Percentiles rank a stretch among this genome's conserved stretches.
These are phyloP conservation scores for Apaloderma vittatum DNA, from an alignment of 2,113 vertebrate genomes.

Conservation along the genomic window DNA sequence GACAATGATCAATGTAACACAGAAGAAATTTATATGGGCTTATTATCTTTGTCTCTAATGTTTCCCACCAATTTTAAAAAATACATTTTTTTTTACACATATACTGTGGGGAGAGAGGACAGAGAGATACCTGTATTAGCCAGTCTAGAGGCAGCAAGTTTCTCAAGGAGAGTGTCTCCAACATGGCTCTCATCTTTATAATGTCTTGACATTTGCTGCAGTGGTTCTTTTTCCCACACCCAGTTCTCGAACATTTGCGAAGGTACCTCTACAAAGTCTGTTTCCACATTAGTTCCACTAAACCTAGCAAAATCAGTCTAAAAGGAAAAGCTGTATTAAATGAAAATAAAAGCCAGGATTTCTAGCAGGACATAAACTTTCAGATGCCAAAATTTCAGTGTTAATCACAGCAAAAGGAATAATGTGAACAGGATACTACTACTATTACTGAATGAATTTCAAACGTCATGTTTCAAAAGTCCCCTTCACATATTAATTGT, in stretches of 20 bases:
- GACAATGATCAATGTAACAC: not conserved
- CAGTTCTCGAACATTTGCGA: slow-evolving; percentile 98
- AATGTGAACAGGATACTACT: not conserved
- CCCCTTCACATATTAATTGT: not conserved
- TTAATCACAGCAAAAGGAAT: not conserved
- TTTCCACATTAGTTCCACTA: slow-evolving; percentile 94
- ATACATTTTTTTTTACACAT: not conserved
- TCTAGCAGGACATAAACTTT: not conserved
- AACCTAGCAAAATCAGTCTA: slow-evolving; percentile 93
- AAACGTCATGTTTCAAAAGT: not conserved
- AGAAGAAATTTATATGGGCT: not conserved
- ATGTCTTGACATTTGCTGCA: slow-evolving; percentile 91
- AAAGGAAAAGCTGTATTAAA: not conserved
- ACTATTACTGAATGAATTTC: not conserved
- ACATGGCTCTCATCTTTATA: slow-evolving; percentile 88
- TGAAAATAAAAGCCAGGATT: not conserved
- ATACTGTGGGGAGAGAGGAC: not conserved
- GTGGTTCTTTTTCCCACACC: slow-evolving; percentile 93
- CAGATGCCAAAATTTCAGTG: not conserved
- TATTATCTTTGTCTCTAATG: not conserved
- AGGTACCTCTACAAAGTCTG: slow-evolving; percentile 94
- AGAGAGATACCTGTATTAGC: slow-evolving; percentile 90
- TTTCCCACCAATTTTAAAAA: not conserved
- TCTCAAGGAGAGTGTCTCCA: slow-evolving; percentile 86
- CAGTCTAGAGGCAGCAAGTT: slow-evolving; percentile 90